Conservation (phyloP, 2,888 invertebrate genomes). For the Chrysomela aeneicollis region DNA sequence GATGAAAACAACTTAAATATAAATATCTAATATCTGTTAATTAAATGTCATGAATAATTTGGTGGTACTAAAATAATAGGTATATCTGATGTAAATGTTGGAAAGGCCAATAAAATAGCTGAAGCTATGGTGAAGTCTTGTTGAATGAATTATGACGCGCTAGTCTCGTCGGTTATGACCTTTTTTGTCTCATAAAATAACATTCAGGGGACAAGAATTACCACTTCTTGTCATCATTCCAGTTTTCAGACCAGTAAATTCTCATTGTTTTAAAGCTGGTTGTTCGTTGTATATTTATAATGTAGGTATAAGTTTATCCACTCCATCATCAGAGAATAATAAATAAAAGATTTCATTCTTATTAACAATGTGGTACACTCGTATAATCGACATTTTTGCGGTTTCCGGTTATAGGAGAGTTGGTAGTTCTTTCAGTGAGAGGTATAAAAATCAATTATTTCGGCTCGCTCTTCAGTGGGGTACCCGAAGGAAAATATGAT, state of each 20-base stretch:
- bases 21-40: no score
- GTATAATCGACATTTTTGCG: conserved; percentile 12
- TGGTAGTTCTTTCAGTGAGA: neutral
- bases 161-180: conserved; percentile 50
- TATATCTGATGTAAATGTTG: conserved; percentile 10
- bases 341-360: conserved; percentile 40
- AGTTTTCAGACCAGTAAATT: conserved; percentile 52
- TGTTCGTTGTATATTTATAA: conserved; percentile 28
- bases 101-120: neutral
- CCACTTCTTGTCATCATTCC: conserved; percentile 54
- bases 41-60: no score
- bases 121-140: conserved; percentile 17
- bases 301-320: conserved; percentile 26
- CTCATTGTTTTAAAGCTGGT: conserved; percentile 46
- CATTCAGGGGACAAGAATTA: conserved; percentile 52
- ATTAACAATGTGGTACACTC: conserved; percentile 30
- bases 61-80: conserved; percentile 17
- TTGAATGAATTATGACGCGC: conserved; percentile 52
- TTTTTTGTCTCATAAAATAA: conserved; percentile 53
- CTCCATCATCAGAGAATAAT: conserved; percentile 37
- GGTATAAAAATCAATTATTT: neutral
- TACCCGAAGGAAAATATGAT: no score
- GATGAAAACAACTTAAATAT: no score
- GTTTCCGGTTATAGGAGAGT: conserved; percentile 2
- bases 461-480: conserved; percentile 26